Evolutionary conservation across 1,140 invertebrate species (phyloP), one percentile per base, ranked within the genome.

Genomic region (Bombus pyrosoma): DNA sequence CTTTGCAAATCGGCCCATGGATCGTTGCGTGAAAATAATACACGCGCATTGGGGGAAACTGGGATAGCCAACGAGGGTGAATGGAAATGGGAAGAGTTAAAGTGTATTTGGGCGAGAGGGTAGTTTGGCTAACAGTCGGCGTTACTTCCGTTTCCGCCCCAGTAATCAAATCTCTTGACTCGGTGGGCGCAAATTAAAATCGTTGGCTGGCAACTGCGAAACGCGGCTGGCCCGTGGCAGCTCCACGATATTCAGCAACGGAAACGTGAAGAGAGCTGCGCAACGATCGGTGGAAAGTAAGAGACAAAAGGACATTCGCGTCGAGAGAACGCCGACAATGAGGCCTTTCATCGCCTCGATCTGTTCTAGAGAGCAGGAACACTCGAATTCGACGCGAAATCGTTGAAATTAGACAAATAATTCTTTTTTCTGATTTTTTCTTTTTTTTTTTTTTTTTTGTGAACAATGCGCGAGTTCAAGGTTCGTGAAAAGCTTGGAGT

Each of bases 141-240:
- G 81, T 89, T 86, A 89, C 87, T 90, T 93, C 89, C 87, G 83
- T 88, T 93, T 94, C 89, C 92, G 91, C 87, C 81, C 91, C 86
- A 92, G 84, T 94, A 93, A 93, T 93, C 92, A 92, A 92, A 93
- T 94, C 91, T 89, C 87, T 91, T 91, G 91, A 92, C 90, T 93
- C 92, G 85, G 77, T 83, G 87, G 87, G 80, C 81, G 83, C 81
- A 85, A 93, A 94, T 93, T 94, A 91, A 93, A 93, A 93, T 91
- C 83, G 77, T 80, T 83, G 39, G 57, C 74, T 80, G 73, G 37
- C 71, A 39, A 39, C 53, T 83, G 80, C 64, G 79, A 79, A 82
- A 80, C 76, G 39, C 84, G 69, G n/a, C 62, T 68, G 59, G 43
- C 47, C 18, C 22, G 39, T 13, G 28, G 32, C 25, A 37, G 15